Evolutionary conservation across 2,113 vertebrate genomes (phyloP), one percentile per base, ranked within the genome.

Genomic region (Illadopsis cleaveri): DNA sequence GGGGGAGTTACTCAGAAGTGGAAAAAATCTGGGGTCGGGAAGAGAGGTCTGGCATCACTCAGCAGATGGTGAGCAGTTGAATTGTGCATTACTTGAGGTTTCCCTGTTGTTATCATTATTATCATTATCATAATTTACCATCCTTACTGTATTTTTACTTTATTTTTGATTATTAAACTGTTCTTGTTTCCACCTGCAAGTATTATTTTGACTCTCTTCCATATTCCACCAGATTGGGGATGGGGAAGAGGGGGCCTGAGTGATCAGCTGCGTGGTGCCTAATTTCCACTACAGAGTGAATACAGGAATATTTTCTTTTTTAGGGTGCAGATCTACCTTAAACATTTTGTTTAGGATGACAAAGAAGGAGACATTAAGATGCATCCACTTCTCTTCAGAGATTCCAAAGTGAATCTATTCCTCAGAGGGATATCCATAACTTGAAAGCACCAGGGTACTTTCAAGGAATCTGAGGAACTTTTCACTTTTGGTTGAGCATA

Each of bases 231-330:
- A 28, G 33, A 21, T 0, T 69, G 45, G 6, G 11, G 7, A 15
- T 37, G 15, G 22, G 11, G 12, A 69, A 60, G 53, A 60, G 3
- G 6, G 22, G 10, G 2, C 1, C 25, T 37, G 33, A 68, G 15
- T 0, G 3, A 37, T 12, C 22, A 60, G 23, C 14, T 76, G 17
- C 0, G 0, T 27, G 21, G 9, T 37, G 33, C 3, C 6, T 51
- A 3, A 37, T 68, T 86, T 51, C 22, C 62, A 28, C 27, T 33
- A 8, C 45, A 33, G 47, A 40, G 6, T 15, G 8, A 78, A 65
- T 42, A 80, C 2, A 47, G 25, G 9, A 38, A 86, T 66, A 62
- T 22, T 42, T 5, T 42, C 4, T 76, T 82, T 75, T 60, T 16
- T 24, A 31, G 7, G 5, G 7, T 81, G 25, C 2, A 38, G 50